Evolutionary conservation across 2,888 invertebrate species (phyloP).

Genomic region (Trachelus stipa): DNA sequence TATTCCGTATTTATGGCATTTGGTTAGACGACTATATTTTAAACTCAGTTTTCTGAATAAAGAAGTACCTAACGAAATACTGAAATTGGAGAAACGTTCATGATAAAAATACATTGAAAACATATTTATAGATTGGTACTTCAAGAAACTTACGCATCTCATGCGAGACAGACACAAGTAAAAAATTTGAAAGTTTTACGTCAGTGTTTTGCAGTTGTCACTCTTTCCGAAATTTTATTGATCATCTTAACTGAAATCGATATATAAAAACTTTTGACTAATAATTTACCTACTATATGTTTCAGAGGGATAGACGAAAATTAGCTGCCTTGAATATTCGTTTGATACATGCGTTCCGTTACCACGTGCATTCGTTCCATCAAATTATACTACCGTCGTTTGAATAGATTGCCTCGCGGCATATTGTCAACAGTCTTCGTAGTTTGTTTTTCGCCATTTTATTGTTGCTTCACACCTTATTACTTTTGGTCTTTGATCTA

Average conservation of each 20-base stretch:
- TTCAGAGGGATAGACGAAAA: slow-evolving; percentile 12
- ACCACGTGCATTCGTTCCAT: not conserved
- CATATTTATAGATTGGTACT: not conserved
- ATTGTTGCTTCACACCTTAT: not conserved
- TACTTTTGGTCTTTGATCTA: not conserved
- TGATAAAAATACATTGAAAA: not conserved
- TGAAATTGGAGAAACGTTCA: not conserved
- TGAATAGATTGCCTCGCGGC: not conserved
- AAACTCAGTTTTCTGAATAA: not conserved
- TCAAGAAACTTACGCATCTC: not conserved
- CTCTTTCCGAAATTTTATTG: not conserved
- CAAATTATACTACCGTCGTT: not conserved
- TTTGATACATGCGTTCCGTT: slow-evolving; percentile 20
- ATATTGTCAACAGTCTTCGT: not conserved
- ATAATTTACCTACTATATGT: not conserved
- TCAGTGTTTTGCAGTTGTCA: not conserved
- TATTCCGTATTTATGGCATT: not conserved
- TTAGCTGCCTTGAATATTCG: slow-evolving; percentile 32
- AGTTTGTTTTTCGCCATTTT: not conserved
- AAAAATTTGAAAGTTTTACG: not conserved
- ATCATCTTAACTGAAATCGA: not conserved
- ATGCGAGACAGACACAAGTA: not conserved
- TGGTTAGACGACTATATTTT: not conserved
- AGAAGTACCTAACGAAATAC: not conserved
- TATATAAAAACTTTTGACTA: not conserved